Evolutionary conservation across 2,113 vertebrate genomes (phyloP), one percentile per base, ranked within the genome.

Genomic region (Albula glossodonta): DNA sequence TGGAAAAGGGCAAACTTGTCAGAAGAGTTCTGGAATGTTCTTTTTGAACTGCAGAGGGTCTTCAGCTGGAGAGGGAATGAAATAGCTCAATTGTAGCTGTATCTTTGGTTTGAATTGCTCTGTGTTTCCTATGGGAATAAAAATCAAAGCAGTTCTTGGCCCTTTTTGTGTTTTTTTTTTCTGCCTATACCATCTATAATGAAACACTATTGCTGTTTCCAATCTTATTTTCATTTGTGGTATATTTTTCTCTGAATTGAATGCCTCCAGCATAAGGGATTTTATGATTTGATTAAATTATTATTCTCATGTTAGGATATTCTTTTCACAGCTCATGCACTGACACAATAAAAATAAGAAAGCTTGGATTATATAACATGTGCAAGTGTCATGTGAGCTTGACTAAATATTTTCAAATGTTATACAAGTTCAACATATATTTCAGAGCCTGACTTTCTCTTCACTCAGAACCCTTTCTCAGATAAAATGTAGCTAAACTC

Each of bases 1-100:
- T 88, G 88, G 90, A 93, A 92, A 66, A 93, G 87, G 91, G 87
- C 90, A 92, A 60, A 89, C 88, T 93, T 92, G 92, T 88, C 91
- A 93, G 74, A 81, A 83, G 87, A 87, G 88, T 93, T 92, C 88
- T 91, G 82, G 89, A 90, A 86, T 83, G 85, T 86, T 89, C 89
- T 89, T 83, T 86, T 53, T 83, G 86, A 66, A 86, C 84, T 60
- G 41, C 74, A 88, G 81, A 53, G 87, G 60, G 87, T 86, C 80
- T 89, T 86, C 88, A 63, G 56, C 48, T 79, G 74, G 52, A 48
- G 78, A 11, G 50, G 52, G 53, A 85, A 81, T 80, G 56, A 25
- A 51, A 85, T 10, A 49, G 78, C 78, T 85, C 80, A 80, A 66
- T 85, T 80, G 66, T 25, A 12, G 78, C 56, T 15, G 60, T 85